These are phyloP conservation scores for Pantherophis vulpinus DNA, from an alignment of 2,797 vertebrate species.

Conservation along the genomic window DNA sequence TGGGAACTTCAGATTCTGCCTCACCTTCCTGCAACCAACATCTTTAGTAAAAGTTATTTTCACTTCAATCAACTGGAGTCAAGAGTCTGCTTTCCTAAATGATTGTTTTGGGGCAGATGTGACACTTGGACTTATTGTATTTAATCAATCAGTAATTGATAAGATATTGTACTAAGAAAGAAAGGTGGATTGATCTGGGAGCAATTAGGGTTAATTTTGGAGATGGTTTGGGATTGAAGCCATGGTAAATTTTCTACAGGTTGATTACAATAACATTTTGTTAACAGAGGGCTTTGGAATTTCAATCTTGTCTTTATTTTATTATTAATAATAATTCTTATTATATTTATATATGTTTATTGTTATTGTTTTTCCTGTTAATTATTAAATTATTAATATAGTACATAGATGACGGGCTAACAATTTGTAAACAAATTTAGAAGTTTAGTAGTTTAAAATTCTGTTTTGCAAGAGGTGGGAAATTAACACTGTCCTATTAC, in stretches of 20 bases:
- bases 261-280: not conserved
- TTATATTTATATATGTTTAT: not conserved
- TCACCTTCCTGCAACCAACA: too few species aligned
- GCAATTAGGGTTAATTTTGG: not conserved
- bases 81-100: too few species aligned
- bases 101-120: too few species aligned
- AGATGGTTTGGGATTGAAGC: not conserved
- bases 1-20: too few species aligned
- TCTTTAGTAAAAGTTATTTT: too few species aligned
- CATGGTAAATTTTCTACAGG: not conserved
- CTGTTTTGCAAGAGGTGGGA: not conserved
- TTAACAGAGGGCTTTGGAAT: not conserved
- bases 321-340: not conserved
- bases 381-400: not conserved
- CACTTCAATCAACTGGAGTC: too few species aligned
- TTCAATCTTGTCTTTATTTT: not conserved
- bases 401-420: not conserved
- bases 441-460: not conserved
- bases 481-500: not conserved
- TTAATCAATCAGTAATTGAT: not conserved
- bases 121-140: too few species aligned
- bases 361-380: not conserved
- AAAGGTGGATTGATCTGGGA: not conserved
- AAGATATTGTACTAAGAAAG: not conserved
- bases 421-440: not conserved